phyloP scores from a whole-genome alignment of 2,797 vertebrate genomes.

The Enteromius thamalakanensis region DNA sequence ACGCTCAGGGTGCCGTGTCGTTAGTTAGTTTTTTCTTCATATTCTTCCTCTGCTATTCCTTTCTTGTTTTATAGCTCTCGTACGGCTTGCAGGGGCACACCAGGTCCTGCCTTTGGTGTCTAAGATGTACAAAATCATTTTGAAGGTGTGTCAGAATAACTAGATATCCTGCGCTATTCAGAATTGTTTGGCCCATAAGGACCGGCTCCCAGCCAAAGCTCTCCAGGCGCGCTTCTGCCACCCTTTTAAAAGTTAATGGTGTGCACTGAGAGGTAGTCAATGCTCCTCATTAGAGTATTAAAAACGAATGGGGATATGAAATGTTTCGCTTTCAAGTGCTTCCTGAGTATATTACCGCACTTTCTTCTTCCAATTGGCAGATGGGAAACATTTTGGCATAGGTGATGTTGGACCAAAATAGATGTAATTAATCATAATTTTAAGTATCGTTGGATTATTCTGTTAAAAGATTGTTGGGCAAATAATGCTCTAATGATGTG shows the following conservation, averaged over 20 bases:
- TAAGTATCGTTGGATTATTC: conserved; percentile 19
- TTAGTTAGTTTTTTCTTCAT: conserved; percentile 2
- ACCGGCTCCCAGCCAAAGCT: not conserved
- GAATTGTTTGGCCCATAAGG: not conserved
- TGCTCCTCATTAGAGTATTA: conserved; percentile 27
- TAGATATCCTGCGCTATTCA: not conserved
- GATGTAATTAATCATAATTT: conserved; percentile 21
- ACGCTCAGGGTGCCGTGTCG: not conserved
- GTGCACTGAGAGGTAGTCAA: not conserved
- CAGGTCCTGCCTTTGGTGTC: conserved; percentile 4
- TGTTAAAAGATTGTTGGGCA: conserved; percentile 33
- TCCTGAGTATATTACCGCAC: not conserved
- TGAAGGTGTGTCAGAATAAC: not conserved
- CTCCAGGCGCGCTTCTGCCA: too few species aligned
- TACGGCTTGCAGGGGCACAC: not conserved
- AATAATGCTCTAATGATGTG: conserved; percentile 39
- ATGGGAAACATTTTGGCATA: not conserved
- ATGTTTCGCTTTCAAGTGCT: conserved; percentile 2
- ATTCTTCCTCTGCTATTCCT: not conserved
- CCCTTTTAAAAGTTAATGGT: conserved; percentile 26
- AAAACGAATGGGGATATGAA: not conserved
- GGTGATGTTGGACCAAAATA: not conserved
- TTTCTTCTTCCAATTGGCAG: not conserved
- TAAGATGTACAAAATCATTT: conserved; percentile 1
- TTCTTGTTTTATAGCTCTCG: not conserved